A percentile compares a stretch with the other conserved stretches of the same genome.
Evolutionary conservation across 2,888 invertebrate genomes (phyloP).

Genomic region (Micoletzkya japonica): DNA sequence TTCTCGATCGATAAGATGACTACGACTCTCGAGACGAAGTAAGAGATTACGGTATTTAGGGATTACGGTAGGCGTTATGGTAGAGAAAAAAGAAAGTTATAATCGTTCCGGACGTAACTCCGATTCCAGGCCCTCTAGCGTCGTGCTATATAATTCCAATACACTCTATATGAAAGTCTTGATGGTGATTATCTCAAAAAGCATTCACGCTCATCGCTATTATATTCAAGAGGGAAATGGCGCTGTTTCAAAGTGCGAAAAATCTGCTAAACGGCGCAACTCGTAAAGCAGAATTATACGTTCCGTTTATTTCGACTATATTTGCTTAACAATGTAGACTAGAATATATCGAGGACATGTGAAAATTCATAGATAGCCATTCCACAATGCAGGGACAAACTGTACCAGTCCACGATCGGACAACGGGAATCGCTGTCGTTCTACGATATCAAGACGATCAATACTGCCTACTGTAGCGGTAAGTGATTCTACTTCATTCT

Average conservation of each 20-base stretch:
- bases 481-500: neutral
- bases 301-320: too few relatives aligned
- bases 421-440: constrained; percentile 61
- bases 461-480: constrained; percentile 61
- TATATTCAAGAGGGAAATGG: neutral
- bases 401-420: constrained; percentile 62
- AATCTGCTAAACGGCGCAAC: too few relatives aligned
- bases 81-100: neutral
- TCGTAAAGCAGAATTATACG: too few relatives aligned
- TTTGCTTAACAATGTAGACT: too few relatives aligned
- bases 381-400: constrained; percentile 39
- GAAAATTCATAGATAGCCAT: neutral
- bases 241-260: neutral
- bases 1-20: constrained; percentile 59
- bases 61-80: neutral
- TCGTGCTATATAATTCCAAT: too few relatives aligned
- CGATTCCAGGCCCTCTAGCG: too few relatives aligned
- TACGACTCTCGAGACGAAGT: constrained; percentile 57
- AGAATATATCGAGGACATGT: neutral
- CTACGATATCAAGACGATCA: constrained; percentile 57
- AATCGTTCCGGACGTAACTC: too few relatives aligned
- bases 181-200: too few relatives aligned
- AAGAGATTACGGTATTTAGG: neutral
- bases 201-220: too few relatives aligned
- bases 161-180: too few relatives aligned